A percentile compares a stretch with the other conserved stretches of the same genome.
These are phyloP conservation scores for Budorcas taxicolor DNA, from an alignment of 2,113 vertebrate genomes.

Conservation along the genomic window DNA sequence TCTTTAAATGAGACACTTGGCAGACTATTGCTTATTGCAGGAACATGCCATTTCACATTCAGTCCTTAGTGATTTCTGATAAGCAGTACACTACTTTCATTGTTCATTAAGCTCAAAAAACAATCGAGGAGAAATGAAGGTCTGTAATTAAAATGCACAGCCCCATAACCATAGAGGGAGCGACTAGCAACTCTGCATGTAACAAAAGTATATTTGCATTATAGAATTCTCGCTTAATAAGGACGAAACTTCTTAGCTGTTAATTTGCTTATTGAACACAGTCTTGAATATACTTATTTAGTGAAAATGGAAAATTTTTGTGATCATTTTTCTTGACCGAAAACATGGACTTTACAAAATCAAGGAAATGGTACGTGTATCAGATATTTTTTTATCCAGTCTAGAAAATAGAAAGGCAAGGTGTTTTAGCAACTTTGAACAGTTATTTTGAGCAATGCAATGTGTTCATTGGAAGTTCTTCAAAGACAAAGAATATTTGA, in stretches of 20 bases:
- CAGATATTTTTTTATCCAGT: not conserved
- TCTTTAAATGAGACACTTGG: not conserved
- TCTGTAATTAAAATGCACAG: not conserved
- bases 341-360: not conserved
- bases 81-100: not conserved
- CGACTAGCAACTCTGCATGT: not conserved
- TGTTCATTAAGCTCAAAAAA: conserved; percentile 28
- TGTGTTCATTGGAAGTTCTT: not conserved
- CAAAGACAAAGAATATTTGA: not conserved
- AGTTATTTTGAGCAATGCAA: not conserved
- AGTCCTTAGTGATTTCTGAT: not conserved
- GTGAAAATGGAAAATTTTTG: not conserved
- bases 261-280: not conserved
- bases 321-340: not conserved
- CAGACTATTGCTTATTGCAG: not conserved
- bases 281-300: conserved; percentile 3
- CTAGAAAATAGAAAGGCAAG: not conserved
- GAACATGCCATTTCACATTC: not conserved
- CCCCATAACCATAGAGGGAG: not conserved
- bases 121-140: not conserved
- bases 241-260: not conserved
- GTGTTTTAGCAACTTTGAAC: not conserved
- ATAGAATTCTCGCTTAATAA: conserved; percentile 16
- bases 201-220: not conserved
- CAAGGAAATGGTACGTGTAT: not conserved